Base-by-base conservation (phyloP, 2,797 vertebrate genomes). In the Mus minutoides region DNA sequence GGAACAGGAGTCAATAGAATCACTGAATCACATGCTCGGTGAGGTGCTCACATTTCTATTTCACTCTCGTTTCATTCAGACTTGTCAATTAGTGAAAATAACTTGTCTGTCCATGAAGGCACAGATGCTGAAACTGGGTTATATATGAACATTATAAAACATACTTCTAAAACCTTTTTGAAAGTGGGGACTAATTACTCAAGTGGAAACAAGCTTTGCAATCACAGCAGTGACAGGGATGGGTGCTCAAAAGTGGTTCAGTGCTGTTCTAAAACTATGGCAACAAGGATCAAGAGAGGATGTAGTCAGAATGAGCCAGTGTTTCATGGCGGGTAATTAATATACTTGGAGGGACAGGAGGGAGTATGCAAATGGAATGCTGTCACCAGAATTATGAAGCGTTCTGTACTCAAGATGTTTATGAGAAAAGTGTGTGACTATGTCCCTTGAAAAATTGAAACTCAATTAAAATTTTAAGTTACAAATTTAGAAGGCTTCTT, bases 41-140 rank as follows among this genome's bases (percentile, higher is more conserved):
- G 40, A 71, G 64, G 0, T 37, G 10, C 6, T 1, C 2, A 52
- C 3, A 62, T n/a, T 49, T 0, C 17, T 7, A n/a, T 62, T n/a
- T 43, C 19, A 52, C 12, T 75, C 6, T 16, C n/a, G 8, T 4
- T 52, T 56, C 19, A 17, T 64, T 91, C 64, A n/a, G 21, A 24
- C 14, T n/a, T 17, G 3, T 2, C 0, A 54, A 37, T 31, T 2
- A 5, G 34, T 92, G 46, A 6, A 75, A 56, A 62, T 1, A 31
- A 67, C 16, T 6, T 29, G 13, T 60, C 2, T 43, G 29, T 62
- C 3, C 16, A 46, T 24, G 21, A n/a, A 54, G 24, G n/a, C 13
- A 56, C 54, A 8, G 11, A 37, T 0, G 56, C 10, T 52, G 24
- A 29, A 56, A 67, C 5, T 31, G 0, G 14, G 7, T 3, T 49